Evolutionary conservation across 2,888 invertebrate genomes (phyloP), one percentile per base, ranked within the genome.

Genomic region (Gortyna flavago): DNA sequence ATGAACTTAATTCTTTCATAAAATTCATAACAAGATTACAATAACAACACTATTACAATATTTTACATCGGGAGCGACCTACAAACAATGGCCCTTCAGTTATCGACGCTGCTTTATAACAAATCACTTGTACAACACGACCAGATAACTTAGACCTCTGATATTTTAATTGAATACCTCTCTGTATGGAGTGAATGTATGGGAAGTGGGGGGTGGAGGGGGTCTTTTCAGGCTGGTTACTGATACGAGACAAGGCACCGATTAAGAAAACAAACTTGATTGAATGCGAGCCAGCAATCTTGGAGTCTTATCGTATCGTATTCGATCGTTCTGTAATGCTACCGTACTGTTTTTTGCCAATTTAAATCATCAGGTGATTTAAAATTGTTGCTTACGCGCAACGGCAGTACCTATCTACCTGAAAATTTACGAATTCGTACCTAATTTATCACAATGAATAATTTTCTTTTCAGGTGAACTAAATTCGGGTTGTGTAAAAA

Each of bases 211-310:
- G 86, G 86, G 86, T 75, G 77, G 71, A 83, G 87, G 35, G 85
- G 89, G 75, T 91, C 94, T 80, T 69, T 25, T 72, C 66, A 78
- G 62, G 82, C 32, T 90, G 86, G 90, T 83, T 85, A 84, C 85
- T 89, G 88, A 91, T 90, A 91, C 88, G 90, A 92, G 91, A 93
- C 92, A 91, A 90, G 90, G 91, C 89, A 88, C 92, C 91, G 93
- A 94, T 93, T 95, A 93, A 93, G 93, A 94, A 95, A 95, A 94
- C 95, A 95, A 93, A 93, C 92, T 88, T 90, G 90, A 93, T 91
- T 92, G 90, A 93, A 93, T 90, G 89, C 72, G 81, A 88, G 86
- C 89, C 89, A 90, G 91, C 90, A 90, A 91, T 90, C 90, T 91
- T 85, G 88, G 85, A 83, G 85, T 89, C 90, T 95, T 93, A 94